A percentile compares a stretch with the other conserved stretches of the same genome.
Evolutionary conservation across 2,797 vertebrate genomes (phyloP).

Genomic region (Anableps anableps): DNA sequence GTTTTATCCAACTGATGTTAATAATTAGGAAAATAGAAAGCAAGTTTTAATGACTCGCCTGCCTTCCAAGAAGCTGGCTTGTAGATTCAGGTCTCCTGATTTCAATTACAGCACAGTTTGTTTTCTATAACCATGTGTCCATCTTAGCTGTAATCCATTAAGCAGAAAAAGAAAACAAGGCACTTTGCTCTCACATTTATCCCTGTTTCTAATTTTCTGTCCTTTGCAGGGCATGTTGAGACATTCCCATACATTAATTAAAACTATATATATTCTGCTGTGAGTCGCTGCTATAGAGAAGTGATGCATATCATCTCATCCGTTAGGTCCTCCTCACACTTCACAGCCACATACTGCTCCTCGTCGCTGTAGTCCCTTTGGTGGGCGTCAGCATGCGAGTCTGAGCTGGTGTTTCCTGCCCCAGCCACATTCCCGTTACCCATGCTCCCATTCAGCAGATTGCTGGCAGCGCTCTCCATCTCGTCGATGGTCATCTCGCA

Average conservation of each 20-base stretch:
- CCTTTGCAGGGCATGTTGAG: conserved; percentile 30
- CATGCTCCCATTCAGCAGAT: conserved; percentile 89
- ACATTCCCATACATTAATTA: conserved; percentile 39
- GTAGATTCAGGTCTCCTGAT: conserved; percentile 10
- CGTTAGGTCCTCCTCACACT: conserved; percentile 93
- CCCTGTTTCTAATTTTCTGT: conserved; percentile 31
- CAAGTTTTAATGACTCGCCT: conserved; percentile 1
- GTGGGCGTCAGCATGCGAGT: conserved; percentile 73
- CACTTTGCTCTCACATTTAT: conserved; percentile 70
- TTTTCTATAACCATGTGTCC: not conserved
- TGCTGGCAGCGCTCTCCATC: conserved; percentile 98
- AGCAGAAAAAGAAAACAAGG: conserved; percentile 71
- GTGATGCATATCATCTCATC: conserved; percentile 99
- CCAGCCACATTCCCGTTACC: conserved; percentile 71
- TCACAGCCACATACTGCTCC: conserved; percentile 83
- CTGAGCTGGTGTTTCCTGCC: conserved; percentile 69
- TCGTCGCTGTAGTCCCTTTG: conserved; percentile 92
- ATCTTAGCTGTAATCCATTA: conserved; percentile 23
- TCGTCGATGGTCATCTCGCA: conserved; percentile 97
- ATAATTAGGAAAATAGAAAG: conserved; percentile 17
- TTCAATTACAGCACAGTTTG: conserved; percentile 20
- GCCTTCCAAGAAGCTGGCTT: conserved; percentile 10
- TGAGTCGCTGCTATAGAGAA: conserved; percentile 88
- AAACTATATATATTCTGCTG: conserved; percentile 34
- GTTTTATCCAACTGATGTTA: conserved; percentile 15